Percentiles rank a stretch among this genome's conserved stretches.
Evolutionary conservation across 2,113 vertebrate species (phyloP).

Genomic region (Malurus cyaneus): DNA sequence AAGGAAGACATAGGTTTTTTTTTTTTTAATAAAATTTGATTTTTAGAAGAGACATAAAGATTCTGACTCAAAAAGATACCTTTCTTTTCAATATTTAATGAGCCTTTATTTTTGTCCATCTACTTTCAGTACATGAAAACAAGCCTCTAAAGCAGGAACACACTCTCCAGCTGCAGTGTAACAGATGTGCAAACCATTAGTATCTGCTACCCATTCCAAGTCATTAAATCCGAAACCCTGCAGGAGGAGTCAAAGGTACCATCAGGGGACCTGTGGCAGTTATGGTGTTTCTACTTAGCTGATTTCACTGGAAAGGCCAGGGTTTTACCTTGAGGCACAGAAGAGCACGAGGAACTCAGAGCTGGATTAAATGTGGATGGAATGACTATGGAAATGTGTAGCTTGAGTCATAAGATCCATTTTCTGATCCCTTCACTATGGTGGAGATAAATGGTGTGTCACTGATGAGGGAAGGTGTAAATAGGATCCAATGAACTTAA

Average conservation of each 20-base stretch:
- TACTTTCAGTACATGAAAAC: background rate
- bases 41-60: background rate
- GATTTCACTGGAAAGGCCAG: background rate
- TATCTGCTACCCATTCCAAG: slow-evolving; percentile 63
- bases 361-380: background rate
- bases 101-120: slow-evolving; percentile 40
- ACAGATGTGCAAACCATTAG: slow-evolving; percentile 68
- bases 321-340: background rate
- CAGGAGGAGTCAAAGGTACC: slow-evolving; percentile 51
- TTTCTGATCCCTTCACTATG: background rate
- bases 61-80: background rate
- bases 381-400: background rate
- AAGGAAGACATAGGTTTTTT: background rate
- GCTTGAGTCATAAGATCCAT: background rate
- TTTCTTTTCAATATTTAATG: slow-evolving; percentile 57
- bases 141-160: background rate
- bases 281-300: slow-evolving; percentile 26
- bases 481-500: background rate
- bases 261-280: slow-evolving; percentile 40
- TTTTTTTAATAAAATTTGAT: background rate
- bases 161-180: slow-evolving; percentile 47
- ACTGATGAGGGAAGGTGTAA: background rate
- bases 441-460: background rate
- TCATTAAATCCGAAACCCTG: slow-evolving; percentile 52
- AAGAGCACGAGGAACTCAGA: background rate